Percentiles rank a stretch among this genome's conserved stretches.
phyloP scores from a whole-genome alignment of 2,888 invertebrate genomes.

The Pocota personata region DNA sequence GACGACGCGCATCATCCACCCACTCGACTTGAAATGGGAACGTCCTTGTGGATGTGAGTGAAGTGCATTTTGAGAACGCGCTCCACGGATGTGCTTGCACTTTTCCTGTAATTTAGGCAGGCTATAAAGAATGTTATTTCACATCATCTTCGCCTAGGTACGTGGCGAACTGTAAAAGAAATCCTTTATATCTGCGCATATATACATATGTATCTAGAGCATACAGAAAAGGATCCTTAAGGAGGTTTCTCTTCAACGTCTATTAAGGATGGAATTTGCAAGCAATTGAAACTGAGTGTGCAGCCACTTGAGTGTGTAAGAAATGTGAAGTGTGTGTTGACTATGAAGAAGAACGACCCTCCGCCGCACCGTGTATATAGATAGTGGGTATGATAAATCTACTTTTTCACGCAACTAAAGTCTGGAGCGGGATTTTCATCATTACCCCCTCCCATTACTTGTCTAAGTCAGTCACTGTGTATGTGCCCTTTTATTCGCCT shows the following conservation, averaged over 20 bases:
- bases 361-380: not conserved
- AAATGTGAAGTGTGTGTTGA: constrained; percentile 48
- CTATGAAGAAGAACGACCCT: constrained; percentile 31
- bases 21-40: constrained; percentile 32
- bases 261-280: constrained; percentile 62
- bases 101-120: constrained; percentile 64
- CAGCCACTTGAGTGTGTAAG: constrained; percentile 65
- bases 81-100: constrained; percentile 54
- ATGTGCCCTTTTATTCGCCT: constrained; percentile 25
- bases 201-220: not conserved
- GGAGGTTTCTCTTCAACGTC: constrained; percentile 45
- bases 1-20: constrained; percentile 6
- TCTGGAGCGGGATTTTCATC: constrained; percentile 29
- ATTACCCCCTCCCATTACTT: not conserved
- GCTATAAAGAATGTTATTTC: constrained; percentile 39
- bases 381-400: constrained; percentile 37
- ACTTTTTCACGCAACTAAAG: constrained; percentile 51
- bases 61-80: constrained; percentile 16
- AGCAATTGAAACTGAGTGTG: constrained; percentile 67
- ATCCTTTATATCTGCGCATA: not conserved
- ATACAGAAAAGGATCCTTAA: constrained; percentile 13
- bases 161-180: constrained; percentile 10
- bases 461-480: not conserved
- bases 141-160: constrained; percentile 10
- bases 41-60: constrained; percentile 15